phyloP scores from a whole-genome alignment of 2,797 vertebrate species.

The Carduelis carduelis region DNA sequence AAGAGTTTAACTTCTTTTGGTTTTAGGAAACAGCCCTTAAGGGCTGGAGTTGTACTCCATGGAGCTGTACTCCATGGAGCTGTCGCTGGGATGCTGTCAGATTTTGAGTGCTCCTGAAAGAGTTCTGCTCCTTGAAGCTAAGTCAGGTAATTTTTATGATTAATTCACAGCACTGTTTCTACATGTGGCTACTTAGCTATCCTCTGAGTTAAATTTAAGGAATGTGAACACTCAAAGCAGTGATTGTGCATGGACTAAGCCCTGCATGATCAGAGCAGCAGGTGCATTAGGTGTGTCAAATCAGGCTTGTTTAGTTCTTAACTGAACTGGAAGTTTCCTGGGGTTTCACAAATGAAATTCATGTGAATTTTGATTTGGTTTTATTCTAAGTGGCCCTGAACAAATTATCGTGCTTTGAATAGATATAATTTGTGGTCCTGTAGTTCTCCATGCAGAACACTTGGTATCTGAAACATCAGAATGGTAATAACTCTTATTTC shows the following conservation, averaged over 20 bases:
- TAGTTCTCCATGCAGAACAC: background rate
- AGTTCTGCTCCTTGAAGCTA: background rate
- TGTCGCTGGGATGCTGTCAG: background rate
- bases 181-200: background rate
- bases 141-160: background rate
- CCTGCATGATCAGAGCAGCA: background rate
- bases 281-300: background rate
- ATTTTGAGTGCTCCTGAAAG: background rate
- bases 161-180: background rate
- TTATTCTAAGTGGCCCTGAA: background rate
- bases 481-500: background rate
- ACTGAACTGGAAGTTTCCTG: background rate
- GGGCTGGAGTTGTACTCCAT: background rate
- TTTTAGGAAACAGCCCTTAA: background rate
- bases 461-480: background rate
- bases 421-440: background rate
- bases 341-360: background rate
- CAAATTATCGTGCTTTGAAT: background rate
- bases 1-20: background rate
- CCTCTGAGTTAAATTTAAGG: background rate
- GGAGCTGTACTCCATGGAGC: background rate
- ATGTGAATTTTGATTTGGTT: background rate
- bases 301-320: background rate
- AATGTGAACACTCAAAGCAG: background rate
- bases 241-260: background rate